Evolutionary conservation across 2,113 vertebrate genomes (phyloP), one percentile per base, ranked within the genome.

Genomic region (Callionymus lyra): DNA sequence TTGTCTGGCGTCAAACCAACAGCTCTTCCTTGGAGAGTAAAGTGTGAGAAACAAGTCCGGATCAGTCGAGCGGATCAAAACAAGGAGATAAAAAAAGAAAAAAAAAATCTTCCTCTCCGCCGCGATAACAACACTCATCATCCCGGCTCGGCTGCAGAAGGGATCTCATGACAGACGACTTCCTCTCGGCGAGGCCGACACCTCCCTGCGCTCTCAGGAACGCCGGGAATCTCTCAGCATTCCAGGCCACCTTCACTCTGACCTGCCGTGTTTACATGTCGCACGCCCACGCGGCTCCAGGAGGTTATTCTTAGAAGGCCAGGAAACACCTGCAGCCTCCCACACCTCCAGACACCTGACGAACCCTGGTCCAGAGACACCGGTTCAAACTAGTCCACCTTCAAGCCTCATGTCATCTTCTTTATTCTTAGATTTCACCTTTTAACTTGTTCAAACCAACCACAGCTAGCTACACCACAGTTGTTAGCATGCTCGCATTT

Each of bases 101-200:
- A 37, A 16, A 47, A 53, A 31, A 1, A 38, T 47, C 38, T 46
- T 60, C 54, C 6, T 5, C 38, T 49, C 34, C 2, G 21, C 8
- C 4, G 21, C 21, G 67, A 75, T 70, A 77, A 79, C 65, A 69
- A 70, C 63, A 67, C 68, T 58, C 66, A 76, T 77, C 64, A 74
- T 77, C 74, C 64, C 68, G 71, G 74, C 63, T 70, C 68, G 64
- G 74, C 68, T 70, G 41, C 32, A 76, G 67, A 68, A 73, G 64
- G 70, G 71, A 80, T 78, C 65, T 65, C 69, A 69, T 74, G 77
- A 82, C 64, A 78, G 72, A 80, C 10, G 51, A 75, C 73, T 79
- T 82, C 80, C 80, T 79, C 65, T 80, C 72, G 56, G 40, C 13
- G 66, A 63, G 73, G 67, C 58, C 56, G 18, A 43, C 52, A 47